Conservation (phyloP, 2,113 vertebrate genomes). For the Caracal caracal region DNA sequence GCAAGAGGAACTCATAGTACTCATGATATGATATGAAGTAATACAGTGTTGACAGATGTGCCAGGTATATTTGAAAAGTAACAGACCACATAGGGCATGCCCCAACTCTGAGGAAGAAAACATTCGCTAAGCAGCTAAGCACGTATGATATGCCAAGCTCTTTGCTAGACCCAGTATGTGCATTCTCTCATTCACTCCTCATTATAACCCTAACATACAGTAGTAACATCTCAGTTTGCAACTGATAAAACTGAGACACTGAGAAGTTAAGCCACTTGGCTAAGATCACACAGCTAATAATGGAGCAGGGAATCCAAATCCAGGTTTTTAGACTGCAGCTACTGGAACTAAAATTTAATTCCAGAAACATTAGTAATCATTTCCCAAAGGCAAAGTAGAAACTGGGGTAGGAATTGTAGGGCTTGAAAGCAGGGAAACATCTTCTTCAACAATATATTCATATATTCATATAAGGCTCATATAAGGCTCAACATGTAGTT, state of each 20-base stretch:
- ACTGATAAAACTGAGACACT: neutral
- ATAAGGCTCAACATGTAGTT: neutral
- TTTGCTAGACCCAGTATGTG: neutral
- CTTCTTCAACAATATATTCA: neutral
- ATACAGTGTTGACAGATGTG: neutral
- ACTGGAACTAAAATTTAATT: constrained; percentile 50
- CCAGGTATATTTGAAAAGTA: neutral
- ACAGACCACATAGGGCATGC: neutral
- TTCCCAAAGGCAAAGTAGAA: constrained; percentile 10
- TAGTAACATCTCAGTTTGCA: neutral
- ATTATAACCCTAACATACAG: neutral
- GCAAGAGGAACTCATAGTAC: neutral
- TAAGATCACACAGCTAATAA: neutral
- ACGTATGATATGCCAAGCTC: neutral
- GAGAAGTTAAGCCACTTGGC: neutral
- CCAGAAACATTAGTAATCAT: neutral
- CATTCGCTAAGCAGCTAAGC: constrained; percentile 1
- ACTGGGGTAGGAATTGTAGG: neutral
- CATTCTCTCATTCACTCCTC: neutral
- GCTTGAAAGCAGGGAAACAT: neutral
- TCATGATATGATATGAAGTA: too few species aligned
- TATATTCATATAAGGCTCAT: too few species aligned
- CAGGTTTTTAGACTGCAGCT: neutral
- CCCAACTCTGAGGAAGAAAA: neutral
- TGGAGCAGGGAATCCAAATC: neutral